Evolutionary conservation across 2,888 invertebrate species (phyloP).

Genomic region (Stratiomys singularior): DNA sequence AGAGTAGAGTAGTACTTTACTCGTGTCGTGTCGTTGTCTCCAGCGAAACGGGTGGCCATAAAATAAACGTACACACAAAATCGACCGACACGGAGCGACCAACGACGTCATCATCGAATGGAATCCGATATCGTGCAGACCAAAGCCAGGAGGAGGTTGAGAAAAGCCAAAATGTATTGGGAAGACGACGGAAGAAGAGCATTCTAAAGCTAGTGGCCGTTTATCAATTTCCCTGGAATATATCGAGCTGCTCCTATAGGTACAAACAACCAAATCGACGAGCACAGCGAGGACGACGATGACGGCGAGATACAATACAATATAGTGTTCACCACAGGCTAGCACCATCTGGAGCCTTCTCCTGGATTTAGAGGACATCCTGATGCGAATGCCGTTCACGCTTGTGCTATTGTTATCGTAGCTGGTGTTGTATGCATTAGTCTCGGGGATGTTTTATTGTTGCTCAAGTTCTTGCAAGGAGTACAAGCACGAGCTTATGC

Average conservation of each 20-base stretch:
- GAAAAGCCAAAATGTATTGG: not conserved
- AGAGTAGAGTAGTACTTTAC: slow-evolving; percentile 26
- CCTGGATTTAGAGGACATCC: slow-evolving; percentile 30
- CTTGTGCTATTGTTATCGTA: slow-evolving; percentile 33
- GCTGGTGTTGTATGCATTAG: slow-evolving; percentile 1
- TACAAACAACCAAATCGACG: not conserved
- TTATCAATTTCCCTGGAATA: slow-evolving; percentile 40
- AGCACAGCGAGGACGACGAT: too few species aligned
- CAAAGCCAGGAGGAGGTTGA: not conserved
- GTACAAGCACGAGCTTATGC: not conserved
- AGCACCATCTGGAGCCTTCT: slow-evolving; percentile 23
- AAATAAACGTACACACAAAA: slow-evolving; percentile 18
- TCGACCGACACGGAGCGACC: too few species aligned
- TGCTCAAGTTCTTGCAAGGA: not conserved
- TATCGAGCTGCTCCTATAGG: slow-evolving; percentile 21
- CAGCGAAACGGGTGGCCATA: slow-evolving; percentile 31
- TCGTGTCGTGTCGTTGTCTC: slow-evolving; percentile 7
- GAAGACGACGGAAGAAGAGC: not conserved
- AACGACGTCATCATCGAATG: slow-evolving; percentile 10
- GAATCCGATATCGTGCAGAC: not conserved
- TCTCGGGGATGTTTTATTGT: not conserved
- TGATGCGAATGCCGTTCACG: slow-evolving; percentile 2
- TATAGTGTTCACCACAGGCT: not conserved
- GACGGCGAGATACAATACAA: too few species aligned
- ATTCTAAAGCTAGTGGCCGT: slow-evolving; percentile 5